Base-by-base conservation (phyloP, 92 coral and sea anemone species). In the Metridium senile region DNA sequence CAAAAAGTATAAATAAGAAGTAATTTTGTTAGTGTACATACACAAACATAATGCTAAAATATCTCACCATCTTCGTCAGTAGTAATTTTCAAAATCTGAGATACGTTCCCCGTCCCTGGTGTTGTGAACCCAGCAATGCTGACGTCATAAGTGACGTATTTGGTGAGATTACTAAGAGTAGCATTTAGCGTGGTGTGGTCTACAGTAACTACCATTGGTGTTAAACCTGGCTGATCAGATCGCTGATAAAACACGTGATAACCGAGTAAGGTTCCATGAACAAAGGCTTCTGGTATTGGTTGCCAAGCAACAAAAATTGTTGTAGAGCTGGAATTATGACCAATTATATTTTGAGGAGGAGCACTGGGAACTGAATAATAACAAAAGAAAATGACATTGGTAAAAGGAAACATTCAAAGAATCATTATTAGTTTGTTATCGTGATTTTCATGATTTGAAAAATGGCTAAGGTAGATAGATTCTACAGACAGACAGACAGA, bases 21-120 rank as follows among this genome's bases (percentile, higher is more conserved):
- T n/a, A n/a, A n/a, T n/a, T n/a, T n/a, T n/a, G n/a, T n/a, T n/a
- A n/a, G n/a, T n/a, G n/a, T n/a, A n/a, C n/a, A n/a, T n/a, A n/a
- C n/a, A n/a, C n/a, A n/a, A n/a, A n/a, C n/a, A n/a, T n/a, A n/a
- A n/a, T n/a, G n/a, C n/a, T n/a, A n/a, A n/a, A n/a, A n/a, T n/a
- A n/a, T n/a, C 88, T 66, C 47, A 89, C 94, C 80, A 70, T 86
- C 91, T 70, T 86, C 86, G 53, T 53, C 80, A 1, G 91, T 89
- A 63, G 67, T 62, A 18, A 81, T 82, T 11, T 70, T 74, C 32
- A 71, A 17, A 11, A 74, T 72, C 31, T 0, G 51, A 33, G 91
- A 78, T 16, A 85, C 62, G 51, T 83, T 73, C 43, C 91, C 90
- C 16, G 58, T 70, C 46, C 95, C 95, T 21, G 80, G 83, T 30